Percentiles rank a stretch among this genome's conserved stretches.
Evolutionary conservation across 2,888 invertebrate species (phyloP).

Genomic region (Synergus japonicus): DNA sequence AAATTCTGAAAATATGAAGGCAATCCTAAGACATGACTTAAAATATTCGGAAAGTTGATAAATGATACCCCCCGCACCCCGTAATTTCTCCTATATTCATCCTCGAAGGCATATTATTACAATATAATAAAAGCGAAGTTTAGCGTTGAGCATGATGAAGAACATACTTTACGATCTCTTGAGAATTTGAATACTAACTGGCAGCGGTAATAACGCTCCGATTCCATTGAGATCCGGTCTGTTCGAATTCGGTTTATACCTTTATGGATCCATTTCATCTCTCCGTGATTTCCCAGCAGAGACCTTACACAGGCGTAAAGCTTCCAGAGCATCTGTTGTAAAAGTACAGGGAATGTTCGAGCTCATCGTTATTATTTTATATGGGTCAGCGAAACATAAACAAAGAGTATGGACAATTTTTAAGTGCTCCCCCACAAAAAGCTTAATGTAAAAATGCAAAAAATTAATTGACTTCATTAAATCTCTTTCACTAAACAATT

Average conservation of each 20-base stretch:
- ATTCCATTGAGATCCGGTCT: not conserved
- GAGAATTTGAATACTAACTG: too few species aligned
- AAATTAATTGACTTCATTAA: too few species aligned
- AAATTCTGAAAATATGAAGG: too few species aligned
- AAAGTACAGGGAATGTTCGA: not conserved
- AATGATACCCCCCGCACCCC: too few species aligned
- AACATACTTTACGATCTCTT: too few species aligned
- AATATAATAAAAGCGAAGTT: not conserved
- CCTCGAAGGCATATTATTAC: not conserved
- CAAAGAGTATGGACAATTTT: not conserved
- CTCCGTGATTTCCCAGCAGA: constrained; percentile 9
- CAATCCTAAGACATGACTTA: too few species aligned
- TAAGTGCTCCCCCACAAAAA: not conserved
- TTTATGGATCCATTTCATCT: constrained; percentile 6
- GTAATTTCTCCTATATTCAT: not conserved
- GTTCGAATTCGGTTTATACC: constrained; percentile 6
- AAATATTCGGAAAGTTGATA: too few species aligned
- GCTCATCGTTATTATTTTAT: not conserved
- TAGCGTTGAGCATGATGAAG: not conserved
- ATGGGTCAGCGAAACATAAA: not conserved
- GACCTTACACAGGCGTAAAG: not conserved
- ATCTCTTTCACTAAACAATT: too few species aligned
- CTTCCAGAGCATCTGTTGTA: not conserved
- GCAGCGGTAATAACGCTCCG: not conserved
- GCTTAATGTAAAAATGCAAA: too few species aligned